Percentiles rank a stretch among this genome's conserved stretches.
Conservation (phyloP, 2,113 vertebrate species). For the Anser brachyrhynchus region DNA sequence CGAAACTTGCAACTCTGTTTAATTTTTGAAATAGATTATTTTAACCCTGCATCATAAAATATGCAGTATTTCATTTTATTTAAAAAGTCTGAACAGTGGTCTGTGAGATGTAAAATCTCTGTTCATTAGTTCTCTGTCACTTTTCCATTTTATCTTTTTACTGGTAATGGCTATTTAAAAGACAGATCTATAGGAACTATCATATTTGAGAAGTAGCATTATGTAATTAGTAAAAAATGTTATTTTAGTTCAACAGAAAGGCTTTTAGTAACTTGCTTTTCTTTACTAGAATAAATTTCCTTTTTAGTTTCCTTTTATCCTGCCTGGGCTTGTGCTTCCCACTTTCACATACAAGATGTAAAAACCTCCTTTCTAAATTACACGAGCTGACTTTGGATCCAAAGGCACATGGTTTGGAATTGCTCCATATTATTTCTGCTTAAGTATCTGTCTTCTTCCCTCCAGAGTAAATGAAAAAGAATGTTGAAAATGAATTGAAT, state of each 20-base stretch:
- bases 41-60: constrained; percentile 36
- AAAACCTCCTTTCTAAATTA: neutral
- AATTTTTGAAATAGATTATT: constrained; percentile 41
- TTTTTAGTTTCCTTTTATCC: neutral
- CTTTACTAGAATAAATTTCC: neutral
- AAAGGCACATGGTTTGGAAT: neutral
- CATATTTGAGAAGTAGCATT: neutral
- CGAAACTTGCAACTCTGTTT: constrained; percentile 4
- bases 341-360: neutral
- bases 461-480: neutral
- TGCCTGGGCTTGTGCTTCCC: neutral
- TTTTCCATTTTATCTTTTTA: constrained; percentile 29
- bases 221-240: neutral
- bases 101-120: neutral
- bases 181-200: neutral
- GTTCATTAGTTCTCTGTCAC: neutral
- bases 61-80: constrained; percentile 33
- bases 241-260: neutral
- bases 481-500: neutral
- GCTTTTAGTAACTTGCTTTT: neutral
- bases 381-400: neutral
- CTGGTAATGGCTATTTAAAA: constrained; percentile 21
- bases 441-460: neutral
- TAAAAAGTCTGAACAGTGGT: neutral
- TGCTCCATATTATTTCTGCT: neutral